A percentile compares a stretch with the other conserved stretches of the same genome.
Conservation (phyloP, 2,888 invertebrate genomes). For the Nomada fabriciana region DNA sequence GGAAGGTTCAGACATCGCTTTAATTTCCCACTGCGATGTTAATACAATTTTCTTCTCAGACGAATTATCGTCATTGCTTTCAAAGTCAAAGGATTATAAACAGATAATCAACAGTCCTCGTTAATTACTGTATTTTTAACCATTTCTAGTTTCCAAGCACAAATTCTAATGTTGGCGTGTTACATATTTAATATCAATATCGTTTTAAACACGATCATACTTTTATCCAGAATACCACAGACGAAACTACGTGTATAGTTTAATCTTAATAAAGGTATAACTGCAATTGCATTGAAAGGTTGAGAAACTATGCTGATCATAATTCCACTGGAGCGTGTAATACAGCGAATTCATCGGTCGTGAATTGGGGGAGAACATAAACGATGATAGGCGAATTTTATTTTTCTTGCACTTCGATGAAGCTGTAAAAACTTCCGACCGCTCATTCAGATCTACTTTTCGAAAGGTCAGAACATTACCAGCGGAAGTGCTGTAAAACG, state of each 20-base stretch:
- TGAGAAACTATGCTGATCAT: background rate
- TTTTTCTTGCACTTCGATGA: conserved; percentile 58
- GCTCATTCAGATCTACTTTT: conserved; percentile 52
- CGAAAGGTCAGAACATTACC: conserved; percentile 52
- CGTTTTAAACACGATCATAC: background rate
- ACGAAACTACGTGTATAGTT: background rate
- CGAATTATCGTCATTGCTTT: too few relatives aligned
- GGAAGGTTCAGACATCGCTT: too few relatives aligned
- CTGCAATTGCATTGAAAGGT: background rate
- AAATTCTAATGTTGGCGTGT: too few relatives aligned
- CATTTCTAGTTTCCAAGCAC: too few relatives aligned
- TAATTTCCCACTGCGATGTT: too few relatives aligned
- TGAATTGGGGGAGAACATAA: conserved; percentile 24
- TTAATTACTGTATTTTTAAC: too few relatives aligned
- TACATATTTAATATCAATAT: too few relatives aligned
- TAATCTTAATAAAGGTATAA: background rate
- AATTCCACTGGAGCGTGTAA: conserved; percentile 1
- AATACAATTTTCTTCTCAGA: too few relatives aligned
- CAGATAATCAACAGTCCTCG: too few relatives aligned
- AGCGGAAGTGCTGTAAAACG: conserved; percentile 50
- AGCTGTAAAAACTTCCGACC: conserved; percentile 53
- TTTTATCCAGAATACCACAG: background rate
- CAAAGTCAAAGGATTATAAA: background rate
- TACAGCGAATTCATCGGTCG: conserved; percentile 20
- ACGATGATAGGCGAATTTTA: conserved; percentile 45